Evolutionary conservation across 2,888 invertebrate species (phyloP).

Genomic region (Morpho achilles): DNA sequence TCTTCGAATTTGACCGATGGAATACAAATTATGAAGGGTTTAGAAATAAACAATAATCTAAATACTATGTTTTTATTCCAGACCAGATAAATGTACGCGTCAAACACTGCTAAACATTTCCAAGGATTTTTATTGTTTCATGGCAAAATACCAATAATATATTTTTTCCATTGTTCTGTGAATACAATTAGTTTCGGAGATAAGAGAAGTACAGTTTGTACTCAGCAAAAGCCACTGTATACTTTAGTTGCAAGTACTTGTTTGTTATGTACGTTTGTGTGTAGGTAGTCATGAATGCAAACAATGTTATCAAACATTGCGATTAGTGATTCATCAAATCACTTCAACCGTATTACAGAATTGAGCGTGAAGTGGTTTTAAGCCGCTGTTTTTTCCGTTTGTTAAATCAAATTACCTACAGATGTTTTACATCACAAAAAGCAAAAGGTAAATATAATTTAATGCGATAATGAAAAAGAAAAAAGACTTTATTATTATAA

Average conservation of each 20-base stretch:
- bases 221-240: neutral
- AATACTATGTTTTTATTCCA: no score
- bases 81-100: no score
- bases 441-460: no score
- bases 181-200: constrained; percentile 10
- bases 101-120: neutral
- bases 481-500: no score
- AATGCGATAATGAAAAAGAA: no score
- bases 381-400: neutral
- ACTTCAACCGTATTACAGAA: constrained; percentile 6
- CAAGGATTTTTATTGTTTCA: constrained; percentile 12
- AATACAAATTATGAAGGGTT: no score
- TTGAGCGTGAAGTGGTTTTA: constrained; percentile 17
- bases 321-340: constrained; percentile 16
- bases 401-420: neutral
- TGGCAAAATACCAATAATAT: constrained; percentile 3
- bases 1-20: no score
- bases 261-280: neutral
- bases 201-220: constrained; percentile 10
- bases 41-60: no score
- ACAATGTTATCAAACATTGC: constrained; percentile 22
- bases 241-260: neutral
- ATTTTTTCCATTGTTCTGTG: constrained; percentile 9
- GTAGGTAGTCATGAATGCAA: constrained; percentile 12
- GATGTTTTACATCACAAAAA: neutral